Percentiles rank a stretch among this genome's conserved stretches.
Evolutionary conservation across 2,797 vertebrate species (phyloP).

Genomic region (Sitta carolinensis): DNA sequence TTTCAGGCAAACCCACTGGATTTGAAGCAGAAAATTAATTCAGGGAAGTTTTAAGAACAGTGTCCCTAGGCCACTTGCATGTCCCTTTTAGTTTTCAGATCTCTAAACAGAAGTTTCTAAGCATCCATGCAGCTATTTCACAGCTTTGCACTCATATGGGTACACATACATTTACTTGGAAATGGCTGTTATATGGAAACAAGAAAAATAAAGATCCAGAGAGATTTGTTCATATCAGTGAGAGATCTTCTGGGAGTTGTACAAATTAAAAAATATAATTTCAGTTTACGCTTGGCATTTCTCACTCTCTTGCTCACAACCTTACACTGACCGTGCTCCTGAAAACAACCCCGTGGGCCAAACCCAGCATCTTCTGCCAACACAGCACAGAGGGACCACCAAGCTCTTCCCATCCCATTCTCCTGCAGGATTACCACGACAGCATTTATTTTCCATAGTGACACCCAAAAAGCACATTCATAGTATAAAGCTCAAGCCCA

Average conservation of each 20-base stretch:
- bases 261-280: background rate
- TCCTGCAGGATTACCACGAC: background rate
- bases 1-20: background rate
- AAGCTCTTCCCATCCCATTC: background rate
- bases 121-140: background rate
- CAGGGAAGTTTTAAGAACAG: background rate
- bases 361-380: background rate
- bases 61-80: background rate
- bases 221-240: background rate
- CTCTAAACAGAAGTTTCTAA: background rate
- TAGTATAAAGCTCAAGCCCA: fast-evolving
- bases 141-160: background rate
- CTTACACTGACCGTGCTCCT: fast-evolving
- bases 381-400: background rate
- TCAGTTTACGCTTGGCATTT: background rate
- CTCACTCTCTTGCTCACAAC: background rate
- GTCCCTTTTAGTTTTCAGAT: background rate
- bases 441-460: no score
- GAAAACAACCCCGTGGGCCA: background rate
- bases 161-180: background rate
- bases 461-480: fast-evolving
- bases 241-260: background rate
- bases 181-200: background rate
- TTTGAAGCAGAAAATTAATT: background rate
- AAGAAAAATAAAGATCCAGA: background rate